Base-by-base conservation (phyloP, 1,140 invertebrate genomes). In the Drosophila pachea region DNA sequence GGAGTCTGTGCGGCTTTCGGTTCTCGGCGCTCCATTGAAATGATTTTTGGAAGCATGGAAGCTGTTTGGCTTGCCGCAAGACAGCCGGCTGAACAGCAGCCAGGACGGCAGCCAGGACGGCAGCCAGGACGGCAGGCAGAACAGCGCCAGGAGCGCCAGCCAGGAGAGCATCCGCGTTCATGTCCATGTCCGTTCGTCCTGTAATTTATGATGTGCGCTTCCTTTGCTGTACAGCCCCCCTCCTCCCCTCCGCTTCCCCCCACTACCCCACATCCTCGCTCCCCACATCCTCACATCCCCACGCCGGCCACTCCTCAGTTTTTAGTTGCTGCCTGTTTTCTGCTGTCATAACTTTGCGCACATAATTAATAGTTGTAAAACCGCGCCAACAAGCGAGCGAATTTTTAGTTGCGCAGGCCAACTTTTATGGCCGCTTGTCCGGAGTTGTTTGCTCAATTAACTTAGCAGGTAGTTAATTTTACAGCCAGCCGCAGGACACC, bases 391-490 rank as follows among this genome's bases (percentile, higher is more conserved):
- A 22, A 55, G 68, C 72, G 47, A 69, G 68, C 77, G 68, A 64
- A 65, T 84, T 84, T 86, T 84, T 81, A 86, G 81, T 76, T 72
- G 54, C 66, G 56, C 64, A 52, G 52, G 62, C 60, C 76, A 84
- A 82, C 78, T 82, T 82, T 84, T 78, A 50, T 76, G 76, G 61
- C 78, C 53, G 59, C 59, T 68, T 62, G 62, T 75, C 72, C 60
- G 36, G 68, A 70, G 64, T 77, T 84, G 83, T 68, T 83, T 83
- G 84, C 78, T 87, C 83, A 87, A 87, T 87, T 87, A 87, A 87
- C 84, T 87, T 87, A 84, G 78, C 84, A 87, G 83, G 83, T 87
- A 87, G 83, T 87, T 87, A 84, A 87, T 87, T 87, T 83, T 70
- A 22, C 22, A 59, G 31, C 65, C 59, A 79, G 76, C 73, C 76